Conservation (phyloP, 2,888 invertebrate species). For the Drosophila subquinaria region DNA sequence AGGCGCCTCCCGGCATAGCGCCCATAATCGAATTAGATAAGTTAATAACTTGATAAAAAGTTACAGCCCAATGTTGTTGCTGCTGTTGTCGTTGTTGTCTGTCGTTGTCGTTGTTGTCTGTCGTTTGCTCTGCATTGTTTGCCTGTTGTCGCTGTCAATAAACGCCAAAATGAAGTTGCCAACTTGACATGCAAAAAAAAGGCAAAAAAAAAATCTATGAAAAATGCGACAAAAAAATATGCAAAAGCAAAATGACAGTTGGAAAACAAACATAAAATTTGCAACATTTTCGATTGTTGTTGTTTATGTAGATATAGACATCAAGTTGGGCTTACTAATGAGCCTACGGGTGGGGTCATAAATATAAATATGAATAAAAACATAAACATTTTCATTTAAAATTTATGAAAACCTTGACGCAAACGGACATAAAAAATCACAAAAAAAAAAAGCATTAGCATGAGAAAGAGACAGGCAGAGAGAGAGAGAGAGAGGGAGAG, state of each 20-base stretch:
- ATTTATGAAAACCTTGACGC: slow-evolving; percentile 64
- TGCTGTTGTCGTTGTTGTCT: slow-evolving; percentile 46
- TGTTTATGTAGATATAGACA: slow-evolving; percentile 49
- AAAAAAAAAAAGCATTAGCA: slow-evolving; percentile 28
- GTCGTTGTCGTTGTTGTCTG: slow-evolving; percentile 39
- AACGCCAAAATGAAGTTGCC: slow-evolving; percentile 73
- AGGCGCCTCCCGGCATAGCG: slow-evolving; percentile 46
- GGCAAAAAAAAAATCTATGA: slow-evolving; percentile 3
- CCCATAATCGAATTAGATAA: slow-evolving; percentile 81
- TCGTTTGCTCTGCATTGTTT: slow-evolving; percentile 62
- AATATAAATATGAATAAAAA: slow-evolving; percentile 63
- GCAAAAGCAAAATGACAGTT: slow-evolving; percentile 24
- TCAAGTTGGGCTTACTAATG: slow-evolving; percentile 60
- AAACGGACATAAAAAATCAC: slow-evolving; percentile 36
- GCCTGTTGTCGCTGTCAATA: slow-evolving; percentile 77
- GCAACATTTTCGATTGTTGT: slow-evolving; percentile 13
- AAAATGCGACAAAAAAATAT: slow-evolving; percentile 14
- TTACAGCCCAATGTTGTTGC: slow-evolving; percentile 53
- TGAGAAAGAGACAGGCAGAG: slow-evolving; percentile 16
- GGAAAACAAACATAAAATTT: slow-evolving; percentile 31
- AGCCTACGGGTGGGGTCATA: slow-evolving; percentile 47
- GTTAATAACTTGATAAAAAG: slow-evolving; percentile 82
- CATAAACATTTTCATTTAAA: slow-evolving; percentile 64
- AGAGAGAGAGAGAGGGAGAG: slow-evolving; percentile 11
- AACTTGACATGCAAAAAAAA: slow-evolving; percentile 62